Percentiles rank a stretch among this genome's conserved stretches.
Evolutionary conservation across 2,113 vertebrate genomes (phyloP).

Genomic region (Noturus placidus): DNA sequence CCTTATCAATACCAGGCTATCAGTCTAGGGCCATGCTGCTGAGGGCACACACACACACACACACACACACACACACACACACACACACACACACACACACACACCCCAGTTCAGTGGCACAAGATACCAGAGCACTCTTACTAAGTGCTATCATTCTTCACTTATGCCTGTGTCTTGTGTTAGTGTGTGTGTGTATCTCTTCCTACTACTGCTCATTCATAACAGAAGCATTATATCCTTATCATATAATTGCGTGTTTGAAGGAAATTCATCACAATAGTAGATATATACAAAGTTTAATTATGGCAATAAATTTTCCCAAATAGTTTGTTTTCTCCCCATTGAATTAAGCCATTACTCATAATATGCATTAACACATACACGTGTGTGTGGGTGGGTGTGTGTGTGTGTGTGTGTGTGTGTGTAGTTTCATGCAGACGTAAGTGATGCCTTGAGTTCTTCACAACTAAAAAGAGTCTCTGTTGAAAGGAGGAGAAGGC

Average conservation of each 20-base stretch:
- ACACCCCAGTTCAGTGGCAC: neutral
- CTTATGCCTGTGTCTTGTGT: neutral
- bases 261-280: conserved; percentile 31
- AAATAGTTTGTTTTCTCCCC: conserved; percentile 25
- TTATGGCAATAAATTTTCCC: conserved; percentile 34
- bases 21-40: conserved; percentile 20
- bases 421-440: conserved; percentile 43
- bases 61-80: conserved; percentile 11
- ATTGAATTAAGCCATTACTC: conserved; percentile 8
- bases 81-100: neutral
- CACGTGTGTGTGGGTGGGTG: neutral
- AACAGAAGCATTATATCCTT: neutral
- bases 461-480: conserved; percentile 48
- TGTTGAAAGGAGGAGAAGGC: conserved; percentile 22
- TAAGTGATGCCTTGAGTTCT: conserved; percentile 45
- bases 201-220: neutral
- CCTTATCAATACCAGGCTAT: conserved; percentile 37
- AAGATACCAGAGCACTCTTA: neutral
- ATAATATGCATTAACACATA: neutral
- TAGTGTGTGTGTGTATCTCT: neutral
- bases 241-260: conserved; percentile 34
- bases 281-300: conserved; percentile 26
- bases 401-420: conserved; percentile 19
- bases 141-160: neutral
- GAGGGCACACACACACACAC: conserved; percentile 4